A percentile compares a stretch with the other conserved stretches of the same genome.
Evolutionary conservation across 2,888 invertebrate species (phyloP).

Genomic region (Tillus elongatus): DNA sequence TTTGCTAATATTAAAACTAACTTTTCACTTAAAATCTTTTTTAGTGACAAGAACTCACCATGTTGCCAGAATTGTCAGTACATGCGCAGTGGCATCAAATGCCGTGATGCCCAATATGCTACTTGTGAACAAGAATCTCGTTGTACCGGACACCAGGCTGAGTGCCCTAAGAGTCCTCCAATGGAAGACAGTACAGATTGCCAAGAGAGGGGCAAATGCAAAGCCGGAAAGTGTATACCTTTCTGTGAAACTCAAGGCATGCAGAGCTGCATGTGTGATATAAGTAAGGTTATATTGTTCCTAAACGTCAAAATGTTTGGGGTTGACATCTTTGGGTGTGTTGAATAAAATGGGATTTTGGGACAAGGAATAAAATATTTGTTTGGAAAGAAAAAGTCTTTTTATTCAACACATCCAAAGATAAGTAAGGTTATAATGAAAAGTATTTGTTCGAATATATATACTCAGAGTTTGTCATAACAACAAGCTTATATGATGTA

Average conservation of each 20-base stretch:
- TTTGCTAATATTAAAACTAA: too few species aligned
- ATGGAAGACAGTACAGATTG: conserved; percentile 82
- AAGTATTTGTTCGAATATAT: too few species aligned
- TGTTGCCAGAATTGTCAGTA: conserved; percentile 89
- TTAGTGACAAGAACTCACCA: conserved; percentile 90
- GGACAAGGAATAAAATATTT: too few species aligned
- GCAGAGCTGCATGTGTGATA: conserved; percentile 95
- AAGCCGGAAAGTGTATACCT: conserved; percentile 83
- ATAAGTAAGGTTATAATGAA: too few species aligned
- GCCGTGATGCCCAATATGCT: conserved; percentile 82
- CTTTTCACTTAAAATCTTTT: too few species aligned
- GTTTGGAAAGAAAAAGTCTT: too few species aligned
- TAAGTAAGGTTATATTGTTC: conserved; percentile 50
- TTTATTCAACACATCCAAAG: too few species aligned
- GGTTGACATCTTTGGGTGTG: too few species aligned
- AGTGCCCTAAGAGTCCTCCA: conserved; percentile 79
- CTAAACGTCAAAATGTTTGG: conserved; percentile 6
- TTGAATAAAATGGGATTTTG: too few species aligned
- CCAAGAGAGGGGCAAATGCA: conserved; percentile 84
- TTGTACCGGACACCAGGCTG: conserved; percentile 72
- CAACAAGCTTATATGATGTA: too few species aligned
- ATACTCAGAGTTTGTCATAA: too few species aligned
- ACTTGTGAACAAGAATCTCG: conserved; percentile 89
- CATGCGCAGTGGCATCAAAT: conserved; percentile 73
- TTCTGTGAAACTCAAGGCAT: conserved; percentile 90